A percentile compares a stretch with the other conserved stretches of the same genome.
phyloP scores from a whole-genome alignment of 2,113 vertebrate genomes.

The Panurus biarmicus region DNA sequence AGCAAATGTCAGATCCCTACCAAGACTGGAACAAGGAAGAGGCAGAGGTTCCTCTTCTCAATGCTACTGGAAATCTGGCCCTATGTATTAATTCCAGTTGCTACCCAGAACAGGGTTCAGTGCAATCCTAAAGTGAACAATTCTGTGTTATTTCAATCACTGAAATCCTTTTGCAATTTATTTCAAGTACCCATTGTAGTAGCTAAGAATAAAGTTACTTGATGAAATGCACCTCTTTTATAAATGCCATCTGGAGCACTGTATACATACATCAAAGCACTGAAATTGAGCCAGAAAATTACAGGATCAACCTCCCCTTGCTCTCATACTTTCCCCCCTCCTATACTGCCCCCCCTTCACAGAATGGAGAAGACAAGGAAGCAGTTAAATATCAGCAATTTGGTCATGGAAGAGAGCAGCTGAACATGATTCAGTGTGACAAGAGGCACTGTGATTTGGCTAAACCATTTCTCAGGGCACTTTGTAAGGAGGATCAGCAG shows the following conservation, averaged over 20 bases:
- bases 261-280: neutral
- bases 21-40: neutral
- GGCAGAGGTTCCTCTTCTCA: neutral
- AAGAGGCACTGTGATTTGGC: conserved; percentile 68
- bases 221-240: neutral
- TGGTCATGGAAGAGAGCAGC: conserved; percentile 47
- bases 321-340: neutral
- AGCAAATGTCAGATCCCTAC: neutral
- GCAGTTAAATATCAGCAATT: conserved; percentile 31
- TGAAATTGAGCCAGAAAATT: neutral
- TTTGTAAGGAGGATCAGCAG: conserved; percentile 70
- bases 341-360: neutral
- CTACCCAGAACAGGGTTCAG: neutral
- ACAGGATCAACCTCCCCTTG: neutral
- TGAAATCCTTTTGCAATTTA: neutral
- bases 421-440: conserved; percentile 69
- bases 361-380: neutral
- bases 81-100: neutral
- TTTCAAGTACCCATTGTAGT: neutral
- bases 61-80: neutral
- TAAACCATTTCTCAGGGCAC: conserved; percentile 67
- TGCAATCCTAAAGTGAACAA: neutral
- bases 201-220: neutral
- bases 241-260: neutral
- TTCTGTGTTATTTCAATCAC: neutral